These are phyloP conservation scores for Zeuzera pyrina DNA, from an alignment of 2,888 invertebrate genomes.

Conservation along the genomic window DNA sequence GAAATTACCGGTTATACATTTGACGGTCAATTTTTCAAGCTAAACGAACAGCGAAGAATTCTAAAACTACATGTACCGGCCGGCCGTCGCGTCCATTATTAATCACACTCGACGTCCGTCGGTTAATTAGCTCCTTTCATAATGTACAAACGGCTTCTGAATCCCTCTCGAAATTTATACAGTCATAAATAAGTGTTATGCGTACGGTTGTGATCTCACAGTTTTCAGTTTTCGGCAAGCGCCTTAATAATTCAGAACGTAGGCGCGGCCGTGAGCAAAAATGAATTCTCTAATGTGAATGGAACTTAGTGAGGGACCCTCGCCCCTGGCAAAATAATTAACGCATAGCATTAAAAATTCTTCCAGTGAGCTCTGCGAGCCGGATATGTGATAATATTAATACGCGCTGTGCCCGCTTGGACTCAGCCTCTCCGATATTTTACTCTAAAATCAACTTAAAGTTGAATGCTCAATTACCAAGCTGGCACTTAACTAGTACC, in stretches of 20 bases:
- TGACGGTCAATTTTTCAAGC: conserved; percentile 9
- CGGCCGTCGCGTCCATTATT: conserved; percentile 29
- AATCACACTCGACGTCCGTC: conserved; percentile 31
- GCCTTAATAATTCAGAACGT: conserved; percentile 43
- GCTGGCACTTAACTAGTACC: no score
- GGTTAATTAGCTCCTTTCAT: conserved; percentile 67
- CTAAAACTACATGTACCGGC: conserved; percentile 26
- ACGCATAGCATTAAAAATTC: conserved; percentile 71
- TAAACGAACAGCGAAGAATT: conserved; percentile 18
- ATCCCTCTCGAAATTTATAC: conserved; percentile 58
- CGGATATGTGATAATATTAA: conserved; percentile 73
- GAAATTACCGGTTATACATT: background rate
- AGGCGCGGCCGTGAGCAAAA: conserved; percentile 49
- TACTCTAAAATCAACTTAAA: no score
- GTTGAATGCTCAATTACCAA: no score
- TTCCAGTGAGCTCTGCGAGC: conserved; percentile 55
- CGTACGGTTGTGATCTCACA: conserved; percentile 49
- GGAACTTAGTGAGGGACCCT: conserved; percentile 52
- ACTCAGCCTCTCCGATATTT: no score
- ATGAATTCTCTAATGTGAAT: conserved; percentile 71
- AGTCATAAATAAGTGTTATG: conserved; percentile 52
- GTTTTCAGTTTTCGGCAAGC: conserved; percentile 67
- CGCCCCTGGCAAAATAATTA: conserved; percentile 66
- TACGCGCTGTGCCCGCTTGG: conserved; percentile 24
- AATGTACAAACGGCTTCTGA: conserved; percentile 61